These are phyloP conservation scores for Cisticola juncidis DNA, from an alignment of 2,113 vertebrate species.

Conservation along the genomic window DNA sequence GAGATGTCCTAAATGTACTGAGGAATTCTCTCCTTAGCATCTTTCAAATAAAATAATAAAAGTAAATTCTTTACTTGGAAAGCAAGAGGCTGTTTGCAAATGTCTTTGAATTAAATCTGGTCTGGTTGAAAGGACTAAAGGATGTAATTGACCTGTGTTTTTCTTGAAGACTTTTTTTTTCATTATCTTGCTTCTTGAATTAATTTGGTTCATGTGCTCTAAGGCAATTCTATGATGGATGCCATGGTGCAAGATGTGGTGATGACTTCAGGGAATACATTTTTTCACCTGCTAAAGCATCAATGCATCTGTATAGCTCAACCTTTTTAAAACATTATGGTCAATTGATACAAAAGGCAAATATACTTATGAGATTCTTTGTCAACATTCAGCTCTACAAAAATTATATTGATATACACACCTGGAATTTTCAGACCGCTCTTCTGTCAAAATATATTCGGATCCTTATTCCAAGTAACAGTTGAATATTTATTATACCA, in stretches of 20 bases:
- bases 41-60: neutral
- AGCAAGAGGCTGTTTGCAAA: neutral
- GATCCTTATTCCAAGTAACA: neutral
- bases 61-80: neutral
- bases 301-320: neutral
- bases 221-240: neutral
- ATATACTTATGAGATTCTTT: neutral
- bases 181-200: neutral
- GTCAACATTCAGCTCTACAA: neutral
- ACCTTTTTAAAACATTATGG: neutral
- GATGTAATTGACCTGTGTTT: neutral
- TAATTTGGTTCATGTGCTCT: neutral
- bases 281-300: neutral
- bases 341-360: neutral
- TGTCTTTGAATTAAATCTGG: neutral
- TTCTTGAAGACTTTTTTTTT: neutral
- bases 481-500: neutral
- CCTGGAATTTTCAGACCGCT: neutral
- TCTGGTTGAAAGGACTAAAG: neutral
- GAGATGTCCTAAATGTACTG: neutral
- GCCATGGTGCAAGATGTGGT: neutral
- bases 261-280: neutral
- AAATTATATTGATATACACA: neutral
- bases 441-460: neutral
- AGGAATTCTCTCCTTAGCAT: neutral